Evolutionary conservation across 2,888 invertebrate genomes (phyloP).

Genomic region (Dryadula phaetusa): DNA sequence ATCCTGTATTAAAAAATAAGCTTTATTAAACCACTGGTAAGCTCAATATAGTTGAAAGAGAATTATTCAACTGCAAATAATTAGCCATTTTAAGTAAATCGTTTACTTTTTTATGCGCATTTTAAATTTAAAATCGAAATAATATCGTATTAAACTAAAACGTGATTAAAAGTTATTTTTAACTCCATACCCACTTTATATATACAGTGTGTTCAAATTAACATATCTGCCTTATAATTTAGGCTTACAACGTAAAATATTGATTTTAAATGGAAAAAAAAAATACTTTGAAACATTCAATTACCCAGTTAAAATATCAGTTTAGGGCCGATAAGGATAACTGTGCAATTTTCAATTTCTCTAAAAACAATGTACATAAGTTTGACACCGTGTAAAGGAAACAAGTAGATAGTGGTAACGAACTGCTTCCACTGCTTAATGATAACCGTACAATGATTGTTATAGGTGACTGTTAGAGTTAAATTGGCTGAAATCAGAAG

Average conservation of each 20-base stretch:
- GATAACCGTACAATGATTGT: conserved; percentile 39
- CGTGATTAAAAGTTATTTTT: no score
- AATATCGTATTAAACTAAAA: no score
- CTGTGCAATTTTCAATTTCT: conserved; percentile 21
- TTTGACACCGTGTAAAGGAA: conserved; percentile 54
- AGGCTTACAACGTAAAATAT: background rate
- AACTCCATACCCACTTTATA: no score
- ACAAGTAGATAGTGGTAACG: conserved; percentile 60
- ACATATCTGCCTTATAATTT: background rate
- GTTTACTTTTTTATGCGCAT: no score
- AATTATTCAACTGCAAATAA: no score
- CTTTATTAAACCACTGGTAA: no score
- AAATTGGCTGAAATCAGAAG: background rate
- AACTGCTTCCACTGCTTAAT: conserved; percentile 39
- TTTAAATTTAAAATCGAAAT: no score
- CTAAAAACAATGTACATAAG: conserved; percentile 41
- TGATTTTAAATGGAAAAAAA: conserved; percentile 3
- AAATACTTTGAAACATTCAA: conserved; percentile 11
- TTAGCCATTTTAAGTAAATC: no score
- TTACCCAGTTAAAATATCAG: conserved; percentile 21
- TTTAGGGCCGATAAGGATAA: conserved; percentile 3
- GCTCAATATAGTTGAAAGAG: no score
- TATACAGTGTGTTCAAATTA: background rate
- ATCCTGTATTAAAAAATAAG: no score
- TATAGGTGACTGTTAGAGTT: conserved; percentile 3